Evolutionary conservation across 2,888 invertebrate genomes (phyloP).

Genomic region (Cephonodes hylas): DNA sequence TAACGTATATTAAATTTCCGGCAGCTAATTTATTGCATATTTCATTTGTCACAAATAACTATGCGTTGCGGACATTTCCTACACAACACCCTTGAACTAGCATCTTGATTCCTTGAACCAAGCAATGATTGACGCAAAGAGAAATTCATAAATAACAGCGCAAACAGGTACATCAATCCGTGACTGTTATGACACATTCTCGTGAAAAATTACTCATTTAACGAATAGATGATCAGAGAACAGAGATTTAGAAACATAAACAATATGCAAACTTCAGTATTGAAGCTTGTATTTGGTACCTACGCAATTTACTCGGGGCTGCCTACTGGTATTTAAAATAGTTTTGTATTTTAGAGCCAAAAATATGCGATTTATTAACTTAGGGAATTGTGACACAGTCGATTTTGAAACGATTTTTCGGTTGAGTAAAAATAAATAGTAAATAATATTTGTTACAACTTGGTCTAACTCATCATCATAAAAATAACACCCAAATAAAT

Average conservation of each 20-base stretch:
- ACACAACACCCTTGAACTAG: background rate
- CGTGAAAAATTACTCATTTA: constrained; percentile 12
- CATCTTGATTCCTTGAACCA: background rate
- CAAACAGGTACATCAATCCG: constrained; percentile 4
- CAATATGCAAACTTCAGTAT: constrained; percentile 12
- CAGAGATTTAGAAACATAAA: constrained; percentile 10
- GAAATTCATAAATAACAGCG: constrained; percentile 6
- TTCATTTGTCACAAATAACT: too few species aligned
- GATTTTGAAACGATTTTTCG: background rate
- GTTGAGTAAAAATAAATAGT: background rate
- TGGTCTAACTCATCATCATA: too few species aligned
- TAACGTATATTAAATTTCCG: background rate
- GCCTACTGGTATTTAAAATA: background rate
- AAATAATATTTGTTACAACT: too few species aligned
- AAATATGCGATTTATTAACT: background rate
- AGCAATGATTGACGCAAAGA: constrained; percentile 11
- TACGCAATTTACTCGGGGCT: constrained; percentile 4
- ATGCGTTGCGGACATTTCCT: too few species aligned
- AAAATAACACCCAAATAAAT: too few species aligned
- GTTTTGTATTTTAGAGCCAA: background rate
- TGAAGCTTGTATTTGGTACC: constrained; percentile 2
- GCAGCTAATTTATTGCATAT: background rate
- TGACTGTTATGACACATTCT: constrained; percentile 11
- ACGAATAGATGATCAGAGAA: background rate
- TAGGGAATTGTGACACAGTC: background rate